A percentile compares a stretch with the other conserved stretches of the same genome.
phyloP scores from a whole-genome alignment of 2,113 vertebrate genomes.

The Baryphthengus martii region DNA sequence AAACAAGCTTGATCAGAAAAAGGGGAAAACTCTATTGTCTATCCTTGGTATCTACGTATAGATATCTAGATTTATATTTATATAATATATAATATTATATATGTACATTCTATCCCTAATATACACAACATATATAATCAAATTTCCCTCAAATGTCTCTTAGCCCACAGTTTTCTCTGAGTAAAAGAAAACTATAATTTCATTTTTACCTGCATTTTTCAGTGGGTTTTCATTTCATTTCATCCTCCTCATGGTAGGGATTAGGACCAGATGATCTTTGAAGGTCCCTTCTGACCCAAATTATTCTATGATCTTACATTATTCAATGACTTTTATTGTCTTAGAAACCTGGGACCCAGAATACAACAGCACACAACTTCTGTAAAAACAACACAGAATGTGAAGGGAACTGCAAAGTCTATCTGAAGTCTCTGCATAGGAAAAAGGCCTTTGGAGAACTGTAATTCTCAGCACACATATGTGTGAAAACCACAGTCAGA shows the following conservation, averaged over 20 bases:
- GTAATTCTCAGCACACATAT: neutral
- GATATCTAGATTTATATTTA: neutral
- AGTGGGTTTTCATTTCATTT: neutral
- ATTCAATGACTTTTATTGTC: neutral
- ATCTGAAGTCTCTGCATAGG: neutral
- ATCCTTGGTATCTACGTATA: neutral
- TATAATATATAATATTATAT: neutral
- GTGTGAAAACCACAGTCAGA: neutral
- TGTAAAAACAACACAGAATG: neutral
- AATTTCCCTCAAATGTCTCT: neutral
- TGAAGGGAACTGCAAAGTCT: neutral
- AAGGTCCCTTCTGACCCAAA: neutral
- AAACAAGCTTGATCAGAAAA: neutral
- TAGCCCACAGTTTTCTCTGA: neutral
- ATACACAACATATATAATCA: neutral
- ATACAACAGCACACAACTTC: neutral
- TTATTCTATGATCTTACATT: neutral
- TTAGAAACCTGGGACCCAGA: neutral
- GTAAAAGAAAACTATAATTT: neutral
- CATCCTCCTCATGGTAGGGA: no score
- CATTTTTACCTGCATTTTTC: neutral
- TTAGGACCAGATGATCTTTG: neutral
- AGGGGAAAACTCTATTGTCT: neutral
- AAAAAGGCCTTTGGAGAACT: neutral
- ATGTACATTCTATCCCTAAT: neutral